Conservation (phyloP, 1,140 invertebrate genomes). For the Coenobita brevimanus region DNA sequence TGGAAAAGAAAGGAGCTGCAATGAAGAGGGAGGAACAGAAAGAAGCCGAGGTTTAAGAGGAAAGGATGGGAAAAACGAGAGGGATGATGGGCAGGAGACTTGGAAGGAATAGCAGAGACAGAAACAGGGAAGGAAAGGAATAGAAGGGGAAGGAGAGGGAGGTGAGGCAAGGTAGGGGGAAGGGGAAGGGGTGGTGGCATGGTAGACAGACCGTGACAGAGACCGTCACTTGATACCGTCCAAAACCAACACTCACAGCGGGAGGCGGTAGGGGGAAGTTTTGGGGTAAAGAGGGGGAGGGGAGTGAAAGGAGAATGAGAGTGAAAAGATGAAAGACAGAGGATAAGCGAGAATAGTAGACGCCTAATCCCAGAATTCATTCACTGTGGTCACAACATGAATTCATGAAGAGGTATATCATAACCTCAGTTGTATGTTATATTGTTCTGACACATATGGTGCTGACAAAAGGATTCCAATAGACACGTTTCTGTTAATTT, state of each 20-base stretch:
- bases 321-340: background rate
- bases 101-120: background rate
- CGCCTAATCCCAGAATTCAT: too few relatives aligned
- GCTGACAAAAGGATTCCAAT: too few relatives aligned
- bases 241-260: constrained; percentile 59
- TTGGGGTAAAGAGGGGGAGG: background rate
- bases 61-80: constrained; percentile 6
- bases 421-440: too few relatives aligned
- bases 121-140: background rate
- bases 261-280: constrained; percentile 8
- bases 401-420: too few relatives aligned
- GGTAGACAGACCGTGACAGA: constrained; percentile 45
- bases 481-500: too few relatives aligned
- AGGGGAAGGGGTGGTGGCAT: background rate
- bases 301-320: background rate
- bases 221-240: constrained; percentile 55
- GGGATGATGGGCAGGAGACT: background rate
- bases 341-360: background rate
- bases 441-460: too few relatives aligned
- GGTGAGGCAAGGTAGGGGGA: background rate
- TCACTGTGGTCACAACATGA: too few relatives aligned
- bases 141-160: background rate
- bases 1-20: background rate
- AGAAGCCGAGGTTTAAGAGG: constrained; percentile 11
- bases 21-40: background rate